Percentiles rank a stretch among this genome's conserved stretches.
Conservation (phyloP, 2,113 vertebrate genomes). For the Dolichallabes microphthalmus region DNA sequence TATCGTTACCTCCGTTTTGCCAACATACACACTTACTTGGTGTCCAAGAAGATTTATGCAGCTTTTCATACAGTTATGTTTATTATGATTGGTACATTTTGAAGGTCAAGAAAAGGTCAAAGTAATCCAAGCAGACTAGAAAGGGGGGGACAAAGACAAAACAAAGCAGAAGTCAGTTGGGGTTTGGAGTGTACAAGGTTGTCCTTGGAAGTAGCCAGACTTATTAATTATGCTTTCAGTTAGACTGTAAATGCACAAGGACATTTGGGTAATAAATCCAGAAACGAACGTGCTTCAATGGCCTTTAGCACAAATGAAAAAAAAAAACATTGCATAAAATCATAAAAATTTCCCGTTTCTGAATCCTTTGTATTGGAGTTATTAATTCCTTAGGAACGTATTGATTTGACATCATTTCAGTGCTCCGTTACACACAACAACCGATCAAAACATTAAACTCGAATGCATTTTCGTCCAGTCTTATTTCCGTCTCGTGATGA, state of each 20-base stretch:
- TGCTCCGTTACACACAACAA: not conserved
- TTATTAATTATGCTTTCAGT: conserved; percentile 49
- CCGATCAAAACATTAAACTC: not conserved
- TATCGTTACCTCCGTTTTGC: conserved; percentile 22
- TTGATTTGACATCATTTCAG: not conserved
- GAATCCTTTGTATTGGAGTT: not conserved
- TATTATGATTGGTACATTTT: conserved; percentile 1
- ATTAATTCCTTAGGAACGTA: not conserved
- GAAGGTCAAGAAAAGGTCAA: conserved; percentile 30
- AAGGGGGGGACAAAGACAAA: not conserved
- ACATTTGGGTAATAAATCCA: conserved; percentile 23
- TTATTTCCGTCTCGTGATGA: not conserved
- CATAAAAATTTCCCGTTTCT: not conserved
- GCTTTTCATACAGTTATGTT: not conserved
- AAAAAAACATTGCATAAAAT: not conserved
- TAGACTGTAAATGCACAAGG: conserved; percentile 38
- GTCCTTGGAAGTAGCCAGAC: conserved; percentile 32
- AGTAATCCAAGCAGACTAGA: conserved; percentile 16
- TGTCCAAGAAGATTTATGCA: conserved; percentile 19
- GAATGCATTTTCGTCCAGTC: not conserved
- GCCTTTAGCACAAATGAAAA: conserved; percentile 21
- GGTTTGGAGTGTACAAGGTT: conserved; percentile 22
- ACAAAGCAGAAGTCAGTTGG: conserved; percentile 20
- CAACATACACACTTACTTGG: not conserved
- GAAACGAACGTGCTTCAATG: not conserved